These are phyloP conservation scores for Lampris megalopsis DNA, from an alignment of 2,113 vertebrate genomes.

Conservation along the genomic window DNA sequence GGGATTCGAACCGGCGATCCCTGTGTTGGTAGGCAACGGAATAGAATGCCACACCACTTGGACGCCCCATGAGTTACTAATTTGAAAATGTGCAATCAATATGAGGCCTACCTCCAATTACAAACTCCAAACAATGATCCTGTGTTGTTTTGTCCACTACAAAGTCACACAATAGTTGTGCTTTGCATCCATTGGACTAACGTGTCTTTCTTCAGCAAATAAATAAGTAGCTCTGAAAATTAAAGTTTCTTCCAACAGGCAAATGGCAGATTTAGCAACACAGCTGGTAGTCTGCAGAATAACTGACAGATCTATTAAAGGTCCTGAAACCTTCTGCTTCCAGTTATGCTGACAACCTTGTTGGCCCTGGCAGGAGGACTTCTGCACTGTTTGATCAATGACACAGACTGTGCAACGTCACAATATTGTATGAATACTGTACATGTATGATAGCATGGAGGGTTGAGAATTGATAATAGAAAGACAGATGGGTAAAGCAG, in stretches of 20 bases:
- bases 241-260: background rate
- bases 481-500: background rate
- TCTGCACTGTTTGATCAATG: constrained; percentile 17
- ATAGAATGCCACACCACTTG: too few species aligned
- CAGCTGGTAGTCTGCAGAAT: constrained; percentile 4
- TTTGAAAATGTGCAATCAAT: too few species aligned
- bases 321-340: constrained; percentile 26
- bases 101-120: too few species aligned
- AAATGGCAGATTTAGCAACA: background rate
- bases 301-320: background rate
- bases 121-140: too few species aligned
- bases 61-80: too few species aligned
- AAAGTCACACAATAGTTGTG: too few species aligned
- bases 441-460: background rate
- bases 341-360: constrained; percentile 8
- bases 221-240: background rate
- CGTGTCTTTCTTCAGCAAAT: background rate
- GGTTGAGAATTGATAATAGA: background rate
- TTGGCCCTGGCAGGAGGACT: constrained; percentile 22
- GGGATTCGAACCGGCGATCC: too few species aligned
- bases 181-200: too few species aligned
- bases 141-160: too few species aligned
- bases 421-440: background rate
- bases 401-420: constrained; percentile 13
- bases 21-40: too few species aligned